A percentile compares a stretch with the other conserved stretches of the same genome.
phyloP scores from a whole-genome alignment of 64 coral and sea anemone species.

The Porites lutea region DNA sequence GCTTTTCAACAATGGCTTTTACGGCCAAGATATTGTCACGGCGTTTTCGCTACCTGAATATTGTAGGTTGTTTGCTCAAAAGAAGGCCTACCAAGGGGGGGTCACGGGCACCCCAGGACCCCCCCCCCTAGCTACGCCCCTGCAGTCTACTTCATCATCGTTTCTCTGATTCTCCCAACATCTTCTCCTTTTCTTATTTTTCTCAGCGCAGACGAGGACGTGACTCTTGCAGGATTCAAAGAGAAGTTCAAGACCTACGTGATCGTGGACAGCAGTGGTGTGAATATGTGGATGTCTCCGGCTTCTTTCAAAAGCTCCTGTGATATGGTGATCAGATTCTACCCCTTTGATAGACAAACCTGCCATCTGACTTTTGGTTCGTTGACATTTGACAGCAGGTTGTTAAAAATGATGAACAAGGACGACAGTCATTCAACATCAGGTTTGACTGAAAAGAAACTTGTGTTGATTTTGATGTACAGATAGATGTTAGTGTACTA shows the following conservation, averaged over 20 bases:
- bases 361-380: constrained; percentile 80
- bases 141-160: no score
- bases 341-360: constrained; percentile 61
- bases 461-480: not conserved
- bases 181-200: not conserved
- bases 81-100: no score
- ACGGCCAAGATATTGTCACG: no score
- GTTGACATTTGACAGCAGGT: constrained; percentile 67
- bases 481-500: no score
- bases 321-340: constrained; percentile 55
- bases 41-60: no score
- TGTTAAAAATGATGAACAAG: constrained; percentile 32
- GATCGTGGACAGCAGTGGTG: constrained; percentile 49
- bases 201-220: constrained; percentile 64
- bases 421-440: constrained; percentile 1
- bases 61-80: no score
- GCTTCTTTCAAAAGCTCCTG: constrained; percentile 81
- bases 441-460: constrained; percentile 1
- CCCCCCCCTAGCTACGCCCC: no score
- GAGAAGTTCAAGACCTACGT: constrained; percentile 79
- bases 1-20: no score
- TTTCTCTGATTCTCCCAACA: no score
- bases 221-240: constrained; percentile 59
- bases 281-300: constrained; percentile 74
- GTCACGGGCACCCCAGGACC: no score